Evolutionary conservation across 2,888 invertebrate genomes (phyloP).

Genomic region (Macrophya alboannulata): DNA sequence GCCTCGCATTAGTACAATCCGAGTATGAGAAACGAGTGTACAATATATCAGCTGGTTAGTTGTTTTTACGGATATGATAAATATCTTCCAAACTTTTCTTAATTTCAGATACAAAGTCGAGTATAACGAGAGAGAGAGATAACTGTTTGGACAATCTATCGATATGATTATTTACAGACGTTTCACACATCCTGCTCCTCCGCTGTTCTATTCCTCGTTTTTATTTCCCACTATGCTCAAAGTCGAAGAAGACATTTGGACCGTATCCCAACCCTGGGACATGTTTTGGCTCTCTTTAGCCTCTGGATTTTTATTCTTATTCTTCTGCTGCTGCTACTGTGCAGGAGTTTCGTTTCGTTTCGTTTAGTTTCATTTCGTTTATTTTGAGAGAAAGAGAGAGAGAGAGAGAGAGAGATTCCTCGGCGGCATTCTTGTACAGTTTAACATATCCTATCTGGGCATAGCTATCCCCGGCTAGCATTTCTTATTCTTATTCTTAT

Average conservation of each 20-base stretch:
- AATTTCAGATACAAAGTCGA: slow-evolving; percentile 5
- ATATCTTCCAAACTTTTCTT: neutral
- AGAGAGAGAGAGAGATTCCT: slow-evolving; percentile 57
- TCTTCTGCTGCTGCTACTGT: neutral
- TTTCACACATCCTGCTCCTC: slow-evolving; percentile 39
- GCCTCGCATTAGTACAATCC: neutral
- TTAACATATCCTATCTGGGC: slow-evolving; percentile 73
- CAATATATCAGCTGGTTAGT: neutral
- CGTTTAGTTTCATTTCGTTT: slow-evolving; percentile 65
- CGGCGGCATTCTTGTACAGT: slow-evolving; percentile 72
- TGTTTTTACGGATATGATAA: slow-evolving; percentile 14
- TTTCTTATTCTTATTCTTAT: no score
- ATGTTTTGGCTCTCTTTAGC: slow-evolving; percentile 40
- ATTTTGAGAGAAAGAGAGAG: slow-evolving; percentile 66
- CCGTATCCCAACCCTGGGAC: slow-evolving; percentile 31
- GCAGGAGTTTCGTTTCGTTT: slow-evolving; percentile 31
- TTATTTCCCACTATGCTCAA: neutral
- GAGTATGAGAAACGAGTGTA: neutral
- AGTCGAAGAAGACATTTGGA: slow-evolving; percentile 35
- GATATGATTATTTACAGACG: slow-evolving; percentile 27
- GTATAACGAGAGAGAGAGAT: no score
- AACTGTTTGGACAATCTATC: slow-evolving; percentile 43
- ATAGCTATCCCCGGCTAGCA: slow-evolving; percentile 52
- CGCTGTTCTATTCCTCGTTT: neutral
- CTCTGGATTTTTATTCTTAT: neutral